Base-by-base conservation (phyloP, 2,888 invertebrate species). In the Lasioglossum zephyrum region DNA sequence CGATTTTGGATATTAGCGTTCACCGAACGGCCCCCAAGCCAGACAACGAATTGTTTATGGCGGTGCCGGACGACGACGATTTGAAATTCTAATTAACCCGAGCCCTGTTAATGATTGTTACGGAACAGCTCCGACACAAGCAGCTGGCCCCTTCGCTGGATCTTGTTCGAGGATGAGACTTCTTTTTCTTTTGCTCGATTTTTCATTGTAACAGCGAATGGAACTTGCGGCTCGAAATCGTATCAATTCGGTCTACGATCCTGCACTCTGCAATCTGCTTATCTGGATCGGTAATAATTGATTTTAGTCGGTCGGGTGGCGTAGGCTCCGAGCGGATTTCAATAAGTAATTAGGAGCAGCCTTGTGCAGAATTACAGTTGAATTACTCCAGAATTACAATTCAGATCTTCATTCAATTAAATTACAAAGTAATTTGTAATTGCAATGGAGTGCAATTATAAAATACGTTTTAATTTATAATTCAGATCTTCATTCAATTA, bases 71-170 rank as follows among this genome's bases (percentile, higher is more conserved):
- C 36, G 36, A 73, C n/a, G 53, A 66, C 44, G n/a, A 84, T 84
- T 84, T 84, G 84, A 74, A 84, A 83, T 84, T 84, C 84, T 84
- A 84, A 84, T 84, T 84, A 78, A 84, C 84, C 60, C 41, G 53
- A 53, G 72, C 39, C 84, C 63, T 72, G 84, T 84, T 84, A 84
- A 83, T 83, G 84, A 83, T 74, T 70, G 49, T 39, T 60, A 16
- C 36, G 36, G 6, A 22, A 31, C 49, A 41, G 36, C 39, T 69
- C 16, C 70, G 4, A 63, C 60, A 47, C 16, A 41, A 13, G 47
- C 47, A n/a, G 47, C 39, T 18, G 26, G 57, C 0, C 60, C 5
- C 47, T 22, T 22, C 18, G 47, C 57, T 4, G 66, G 66, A 22
- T 39, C 66, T 36, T 36, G 36, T 69, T 36, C 36, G 66, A 18